Evolutionary conservation across 2,113 vertebrate genomes (phyloP).

Genomic region (Xyrauchen texanus): DNA sequence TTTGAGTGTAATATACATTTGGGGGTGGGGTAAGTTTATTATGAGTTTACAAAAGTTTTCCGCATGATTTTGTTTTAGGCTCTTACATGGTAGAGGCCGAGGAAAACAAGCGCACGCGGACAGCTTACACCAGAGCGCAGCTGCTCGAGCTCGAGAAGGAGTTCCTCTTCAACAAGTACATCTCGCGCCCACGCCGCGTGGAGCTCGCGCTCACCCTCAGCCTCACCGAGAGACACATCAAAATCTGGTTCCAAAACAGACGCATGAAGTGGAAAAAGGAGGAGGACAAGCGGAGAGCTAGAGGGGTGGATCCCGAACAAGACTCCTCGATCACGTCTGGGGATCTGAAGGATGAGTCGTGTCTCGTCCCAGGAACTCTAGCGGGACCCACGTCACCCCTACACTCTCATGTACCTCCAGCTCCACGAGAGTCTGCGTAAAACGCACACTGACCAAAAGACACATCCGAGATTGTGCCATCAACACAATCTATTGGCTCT

Average conservation of each 20-base stretch:
- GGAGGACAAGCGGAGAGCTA: constrained; percentile 86
- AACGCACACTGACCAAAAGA: neutral
- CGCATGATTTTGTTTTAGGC: constrained; percentile 59
- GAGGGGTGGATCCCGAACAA: constrained; percentile 81
- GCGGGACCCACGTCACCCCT: constrained; percentile 73
- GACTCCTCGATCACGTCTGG: constrained; percentile 90
- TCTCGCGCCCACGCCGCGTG: constrained; percentile 91
- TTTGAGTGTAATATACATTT: too few species aligned
- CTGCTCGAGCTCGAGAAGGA: constrained; percentile 96
- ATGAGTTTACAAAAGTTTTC: too few species aligned
- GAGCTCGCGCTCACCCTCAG: constrained; percentile 93
- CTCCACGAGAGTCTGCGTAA: constrained; percentile 56
- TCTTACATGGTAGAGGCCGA: constrained; percentile 84
- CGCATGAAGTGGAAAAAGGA: constrained; percentile 99
- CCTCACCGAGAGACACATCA: constrained; percentile 96
- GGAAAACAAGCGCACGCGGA: constrained; percentile 94
- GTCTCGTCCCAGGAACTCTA: constrained; percentile 63
- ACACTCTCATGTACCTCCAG: constrained; percentile 54
- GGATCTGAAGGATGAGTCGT: constrained; percentile 77
- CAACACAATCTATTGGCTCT: neutral
- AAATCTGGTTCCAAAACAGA: constrained; percentile 96
- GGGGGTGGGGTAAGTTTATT: too few species aligned
- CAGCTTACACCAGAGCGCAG: constrained; percentile 93
- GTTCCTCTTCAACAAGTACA: constrained; percentile 97
- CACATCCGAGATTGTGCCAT: neutral